A percentile compares a stretch with the other conserved stretches of the same genome.
Conservation (phyloP, 2,797 vertebrate species). For the Gouania willdenowi region DNA sequence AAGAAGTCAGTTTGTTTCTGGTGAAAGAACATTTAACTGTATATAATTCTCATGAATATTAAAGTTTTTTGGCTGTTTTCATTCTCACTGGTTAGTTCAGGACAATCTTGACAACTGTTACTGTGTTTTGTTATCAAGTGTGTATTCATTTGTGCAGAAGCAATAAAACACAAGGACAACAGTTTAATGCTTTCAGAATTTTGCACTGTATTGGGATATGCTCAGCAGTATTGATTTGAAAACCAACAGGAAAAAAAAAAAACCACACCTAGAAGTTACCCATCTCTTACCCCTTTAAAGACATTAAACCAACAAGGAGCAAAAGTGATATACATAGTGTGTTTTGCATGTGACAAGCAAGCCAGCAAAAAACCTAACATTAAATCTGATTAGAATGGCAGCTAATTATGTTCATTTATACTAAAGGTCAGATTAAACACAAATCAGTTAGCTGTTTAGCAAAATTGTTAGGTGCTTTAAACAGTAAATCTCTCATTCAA, state of each 20-base stretch:
- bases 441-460: constrained; percentile 47
- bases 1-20: background rate
- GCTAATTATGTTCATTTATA: constrained; percentile 69
- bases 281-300: constrained; percentile 76
- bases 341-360: constrained; percentile 83
- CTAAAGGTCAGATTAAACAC: constrained; percentile 82
- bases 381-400: constrained; percentile 77
- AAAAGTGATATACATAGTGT: constrained; percentile 86
- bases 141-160: constrained; percentile 18
- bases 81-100: too few relatives aligned
- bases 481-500: constrained; percentile 54
- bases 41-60: constrained; percentile 8
- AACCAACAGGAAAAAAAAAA: constrained; percentile 51
- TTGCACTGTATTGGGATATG: constrained; percentile 75
- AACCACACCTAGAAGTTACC: constrained; percentile 52
- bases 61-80: too few relatives aligned
- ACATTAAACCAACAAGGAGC: constrained; percentile 84
- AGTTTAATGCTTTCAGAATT: constrained; percentile 59
- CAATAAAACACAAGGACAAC: constrained; percentile 65
- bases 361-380: constrained; percentile 82
- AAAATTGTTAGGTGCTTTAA: constrained; percentile 63
- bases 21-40: too few relatives aligned
- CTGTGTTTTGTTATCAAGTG: background rate
- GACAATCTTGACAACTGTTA: too few relatives aligned
- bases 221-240: constrained; percentile 72